Evolutionary conservation across 2,113 vertebrate species (phyloP).

Genomic region (Diadophis punctatus): DNA sequence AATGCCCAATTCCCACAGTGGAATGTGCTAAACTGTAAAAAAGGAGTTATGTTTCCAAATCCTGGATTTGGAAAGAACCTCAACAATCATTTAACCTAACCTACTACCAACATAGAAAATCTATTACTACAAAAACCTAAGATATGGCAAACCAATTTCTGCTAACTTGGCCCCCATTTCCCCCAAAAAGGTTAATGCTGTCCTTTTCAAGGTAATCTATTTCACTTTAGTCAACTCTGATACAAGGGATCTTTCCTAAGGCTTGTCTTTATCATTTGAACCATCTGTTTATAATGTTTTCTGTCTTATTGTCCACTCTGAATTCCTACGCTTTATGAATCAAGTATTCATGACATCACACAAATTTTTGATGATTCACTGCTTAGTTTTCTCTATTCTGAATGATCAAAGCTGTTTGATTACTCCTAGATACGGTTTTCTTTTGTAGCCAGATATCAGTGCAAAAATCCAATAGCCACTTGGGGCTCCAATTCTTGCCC

Average conservation of each 20-base stretch:
- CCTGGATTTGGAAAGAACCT: not conserved
- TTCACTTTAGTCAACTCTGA: not conserved
- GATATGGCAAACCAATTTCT: not conserved
- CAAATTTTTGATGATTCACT: not conserved
- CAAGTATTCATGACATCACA: not conserved
- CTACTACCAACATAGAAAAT: not conserved
- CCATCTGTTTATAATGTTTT: not conserved
- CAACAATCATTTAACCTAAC: not conserved
- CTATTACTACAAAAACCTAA: not conserved
- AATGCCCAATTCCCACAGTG: not conserved
- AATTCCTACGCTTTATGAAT: not conserved
- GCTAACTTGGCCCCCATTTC: not conserved
- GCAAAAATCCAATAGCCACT: not conserved
- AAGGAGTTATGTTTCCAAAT: not conserved
- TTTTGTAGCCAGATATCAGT: not conserved
- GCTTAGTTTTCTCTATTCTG: not conserved
- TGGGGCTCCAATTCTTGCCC: not conserved
- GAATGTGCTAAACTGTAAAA: not conserved
- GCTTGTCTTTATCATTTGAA: not conserved
- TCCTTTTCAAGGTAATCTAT: not conserved
- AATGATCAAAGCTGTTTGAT: not conserved
- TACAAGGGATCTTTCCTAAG: not conserved
- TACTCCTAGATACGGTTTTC: not conserved
- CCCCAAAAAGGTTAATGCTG: not conserved
- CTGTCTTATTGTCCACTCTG: not conserved